A percentile compares a stretch with the other conserved stretches of the same genome.
Evolutionary conservation across 2,888 invertebrate species (phyloP).

Genomic region (Andricus quercusramuli): DNA sequence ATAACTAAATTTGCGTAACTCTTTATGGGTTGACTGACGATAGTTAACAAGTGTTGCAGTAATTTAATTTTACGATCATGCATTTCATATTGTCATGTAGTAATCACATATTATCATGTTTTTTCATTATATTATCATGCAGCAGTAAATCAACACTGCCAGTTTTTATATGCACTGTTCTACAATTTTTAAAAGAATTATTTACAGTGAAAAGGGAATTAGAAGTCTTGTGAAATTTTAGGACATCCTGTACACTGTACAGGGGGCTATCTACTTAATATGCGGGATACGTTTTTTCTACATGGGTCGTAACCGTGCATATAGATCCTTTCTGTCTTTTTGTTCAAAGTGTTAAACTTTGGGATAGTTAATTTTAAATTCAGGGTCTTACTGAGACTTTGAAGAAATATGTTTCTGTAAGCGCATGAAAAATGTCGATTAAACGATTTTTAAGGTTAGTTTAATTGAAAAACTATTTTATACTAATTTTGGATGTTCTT

Average conservation of each 20-base stretch:
- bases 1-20: conserved; percentile 24
- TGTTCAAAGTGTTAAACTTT: not conserved
- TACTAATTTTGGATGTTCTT: too few species aligned
- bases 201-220: not conserved
- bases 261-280: not conserved
- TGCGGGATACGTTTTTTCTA: not conserved
- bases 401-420: not conserved
- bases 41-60: conserved; percentile 29
- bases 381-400: not conserved
- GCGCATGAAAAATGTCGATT: not conserved
- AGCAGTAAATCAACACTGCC: not conserved
- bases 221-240: not conserved
- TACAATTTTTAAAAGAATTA: not conserved
- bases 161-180: not conserved
- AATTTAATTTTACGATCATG: conserved; percentile 6
- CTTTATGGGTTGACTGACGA: not conserved
- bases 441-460: not conserved
- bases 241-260: not conserved
- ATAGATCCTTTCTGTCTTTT: not conserved
- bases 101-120: conserved; percentile 5
- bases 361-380: conserved; percentile 3
- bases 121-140: not conserved
- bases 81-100: conserved; percentile 2
- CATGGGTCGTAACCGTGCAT: not conserved
- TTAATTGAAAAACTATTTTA: too few species aligned